These are phyloP conservation scores for Peromyscus attwateri DNA, from an alignment of 2,797 vertebrate genomes.

Conservation along the genomic window DNA sequence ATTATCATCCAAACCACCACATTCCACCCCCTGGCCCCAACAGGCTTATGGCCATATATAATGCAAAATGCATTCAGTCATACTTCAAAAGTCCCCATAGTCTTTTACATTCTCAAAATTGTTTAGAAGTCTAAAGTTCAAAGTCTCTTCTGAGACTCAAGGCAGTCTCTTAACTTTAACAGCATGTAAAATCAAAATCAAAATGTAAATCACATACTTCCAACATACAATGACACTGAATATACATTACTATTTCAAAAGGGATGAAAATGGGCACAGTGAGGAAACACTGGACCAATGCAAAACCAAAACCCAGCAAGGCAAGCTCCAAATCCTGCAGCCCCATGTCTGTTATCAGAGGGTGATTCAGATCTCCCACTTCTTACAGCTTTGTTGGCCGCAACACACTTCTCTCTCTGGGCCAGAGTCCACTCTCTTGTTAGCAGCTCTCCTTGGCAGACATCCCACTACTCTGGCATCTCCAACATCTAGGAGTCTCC, in stretches of 20 bases:
- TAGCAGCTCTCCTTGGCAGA: neutral
- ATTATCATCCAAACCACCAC: neutral
- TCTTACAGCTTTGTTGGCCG: neutral
- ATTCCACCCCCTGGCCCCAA: neutral
- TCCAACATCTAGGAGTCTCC: neutral
- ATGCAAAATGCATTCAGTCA: neutral
- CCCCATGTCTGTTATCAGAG: neutral
- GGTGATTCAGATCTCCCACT: neutral
- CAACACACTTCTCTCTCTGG: neutral
- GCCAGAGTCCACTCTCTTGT: neutral
- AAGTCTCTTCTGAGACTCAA: too few relatives aligned
- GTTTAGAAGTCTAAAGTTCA: neutral
- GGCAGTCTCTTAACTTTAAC: neutral
- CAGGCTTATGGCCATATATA: neutral
- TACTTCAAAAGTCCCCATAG: neutral
- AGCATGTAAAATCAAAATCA: neutral
- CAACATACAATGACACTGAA: neutral
- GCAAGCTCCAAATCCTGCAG: neutral
- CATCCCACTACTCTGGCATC: neutral
- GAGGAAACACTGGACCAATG: neutral
- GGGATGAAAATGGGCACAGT: neutral
- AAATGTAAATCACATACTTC: neutral
- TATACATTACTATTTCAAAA: neutral
- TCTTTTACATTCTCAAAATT: neutral
- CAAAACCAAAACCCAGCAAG: neutral